phyloP scores from a whole-genome alignment of 2,113 vertebrate species.

The Psittacus erithacus region DNA sequence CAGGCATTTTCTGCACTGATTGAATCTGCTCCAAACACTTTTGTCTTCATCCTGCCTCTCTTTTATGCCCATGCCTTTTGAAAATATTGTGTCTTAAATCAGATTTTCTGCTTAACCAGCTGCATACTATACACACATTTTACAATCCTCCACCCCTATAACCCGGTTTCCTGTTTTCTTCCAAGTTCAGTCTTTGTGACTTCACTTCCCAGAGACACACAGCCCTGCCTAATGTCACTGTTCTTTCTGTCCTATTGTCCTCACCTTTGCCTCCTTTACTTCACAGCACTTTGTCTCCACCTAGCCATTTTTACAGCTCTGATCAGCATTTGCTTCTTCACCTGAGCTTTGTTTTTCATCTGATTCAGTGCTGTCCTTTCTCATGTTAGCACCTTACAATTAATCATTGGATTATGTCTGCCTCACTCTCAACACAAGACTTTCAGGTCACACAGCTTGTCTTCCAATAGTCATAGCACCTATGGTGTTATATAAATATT shows the following conservation, averaged over 20 bases:
- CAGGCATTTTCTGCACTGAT: neutral
- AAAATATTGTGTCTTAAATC: neutral
- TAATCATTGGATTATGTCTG: neutral
- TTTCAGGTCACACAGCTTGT: neutral
- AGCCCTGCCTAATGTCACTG: neutral
- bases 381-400: neutral
- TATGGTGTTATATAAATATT: constrained; percentile 5
- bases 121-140: neutral
- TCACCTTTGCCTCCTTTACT: neutral
- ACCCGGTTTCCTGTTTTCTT: constrained; percentile 4
- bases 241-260: neutral
- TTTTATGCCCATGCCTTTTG: neutral
- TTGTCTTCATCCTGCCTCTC: neutral
- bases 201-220: neutral
- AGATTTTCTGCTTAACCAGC: neutral
- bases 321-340: neutral
- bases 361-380: neutral
- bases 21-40: neutral
- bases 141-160: neutral
- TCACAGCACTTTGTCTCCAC: constrained; percentile 30
- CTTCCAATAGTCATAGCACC: neutral
- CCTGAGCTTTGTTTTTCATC: neutral
- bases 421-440: neutral
- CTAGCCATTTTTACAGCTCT: neutral
- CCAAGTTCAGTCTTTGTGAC: neutral